Evolutionary conservation across 2,797 vertebrate species (phyloP), one percentile per base, ranked within the genome.

Genomic region (Liparis tanakae): DNA sequence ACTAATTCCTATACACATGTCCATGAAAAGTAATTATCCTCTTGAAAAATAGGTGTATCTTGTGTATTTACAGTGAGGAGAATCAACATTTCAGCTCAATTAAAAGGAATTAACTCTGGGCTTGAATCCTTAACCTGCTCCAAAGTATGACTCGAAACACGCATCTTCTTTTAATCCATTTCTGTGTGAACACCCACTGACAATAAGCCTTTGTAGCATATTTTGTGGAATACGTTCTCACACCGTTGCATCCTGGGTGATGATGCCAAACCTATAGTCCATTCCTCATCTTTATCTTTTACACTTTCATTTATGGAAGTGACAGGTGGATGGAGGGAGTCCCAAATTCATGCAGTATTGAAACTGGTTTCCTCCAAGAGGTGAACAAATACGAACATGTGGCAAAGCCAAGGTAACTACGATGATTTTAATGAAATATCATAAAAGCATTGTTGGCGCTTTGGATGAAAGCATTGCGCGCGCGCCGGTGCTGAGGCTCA

Each of bases 381-480:
- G 12, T 41, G 39, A 41, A 41, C 39, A 13, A 41, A 41, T 41
- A 14, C 12, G 0, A 41, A 41, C 39, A 41, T 5, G 12, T 41
- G 10, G 4, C 39, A 41, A 12, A 13, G 4, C 39, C 13, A 12
- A 13, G 12, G 39, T 14, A 39, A 12, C 7, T 39, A 39, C 2
- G 2, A 41, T 4, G 1, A 39, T 37, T 59, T 30, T 2, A 10
- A 12, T 6, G 0, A 58, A 1, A 7, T 7, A 1, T 3, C 20
- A 62, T 60, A 64, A 71, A 30, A 15, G 74, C 34, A 73, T 14
- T 36, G 0, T 72, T 41, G 60, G 73, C 67, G 7, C n/a, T 78
- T 12, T 33, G 1, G 5, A 6, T 39, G 1, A 53, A 57, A 36
- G 8, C 4, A 8, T n/a, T n/a, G n/a, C n/a, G n/a, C 15, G 5